These are phyloP conservation scores for Oscheius sp. DNA, from an alignment of 2,888 invertebrate genomes.

Conservation along the genomic window DNA sequence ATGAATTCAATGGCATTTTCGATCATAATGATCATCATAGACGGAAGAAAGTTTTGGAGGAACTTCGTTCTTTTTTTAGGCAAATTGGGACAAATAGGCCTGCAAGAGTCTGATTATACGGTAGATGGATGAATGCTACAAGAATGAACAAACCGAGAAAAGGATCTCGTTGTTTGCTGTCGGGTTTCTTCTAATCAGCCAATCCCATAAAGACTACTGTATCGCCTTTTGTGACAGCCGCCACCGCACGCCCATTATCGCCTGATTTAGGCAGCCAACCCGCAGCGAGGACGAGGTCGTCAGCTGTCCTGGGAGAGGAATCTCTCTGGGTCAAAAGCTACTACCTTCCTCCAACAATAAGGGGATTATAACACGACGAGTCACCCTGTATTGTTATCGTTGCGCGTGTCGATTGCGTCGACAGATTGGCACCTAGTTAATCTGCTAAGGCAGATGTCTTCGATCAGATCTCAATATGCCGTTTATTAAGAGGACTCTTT, in stretches of 20 bases:
- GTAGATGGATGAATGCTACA: no score
- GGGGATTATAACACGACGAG: conserved; percentile 1
- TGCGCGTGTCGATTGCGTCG: conserved; percentile 27
- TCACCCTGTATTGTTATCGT: conserved; percentile 11
- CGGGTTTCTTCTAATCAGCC: no score
- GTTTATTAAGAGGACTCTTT: background rate
- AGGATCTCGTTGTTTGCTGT: no score
- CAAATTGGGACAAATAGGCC: no score
- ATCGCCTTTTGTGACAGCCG: conserved; percentile 28
- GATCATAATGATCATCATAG: no score
- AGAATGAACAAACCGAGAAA: no score
- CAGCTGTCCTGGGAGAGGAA: conserved; percentile 4
- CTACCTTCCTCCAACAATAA: background rate
- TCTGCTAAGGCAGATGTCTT: conserved; percentile 18
- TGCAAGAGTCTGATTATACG: no score
- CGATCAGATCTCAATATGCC: background rate
- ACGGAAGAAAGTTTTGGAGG: no score
- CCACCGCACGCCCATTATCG: conserved; percentile 24
- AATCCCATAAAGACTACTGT: background rate
- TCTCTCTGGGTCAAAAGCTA: conserved; percentile 2
- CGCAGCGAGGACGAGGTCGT: conserved; percentile 24
- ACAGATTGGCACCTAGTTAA: conserved; percentile 22
- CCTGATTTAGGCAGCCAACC: conserved; percentile 23
- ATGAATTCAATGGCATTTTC: no score
- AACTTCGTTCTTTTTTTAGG: no score